Evolutionary conservation across 2,113 vertebrate genomes (phyloP).

Genomic region (Notiomystis cincta): DNA sequence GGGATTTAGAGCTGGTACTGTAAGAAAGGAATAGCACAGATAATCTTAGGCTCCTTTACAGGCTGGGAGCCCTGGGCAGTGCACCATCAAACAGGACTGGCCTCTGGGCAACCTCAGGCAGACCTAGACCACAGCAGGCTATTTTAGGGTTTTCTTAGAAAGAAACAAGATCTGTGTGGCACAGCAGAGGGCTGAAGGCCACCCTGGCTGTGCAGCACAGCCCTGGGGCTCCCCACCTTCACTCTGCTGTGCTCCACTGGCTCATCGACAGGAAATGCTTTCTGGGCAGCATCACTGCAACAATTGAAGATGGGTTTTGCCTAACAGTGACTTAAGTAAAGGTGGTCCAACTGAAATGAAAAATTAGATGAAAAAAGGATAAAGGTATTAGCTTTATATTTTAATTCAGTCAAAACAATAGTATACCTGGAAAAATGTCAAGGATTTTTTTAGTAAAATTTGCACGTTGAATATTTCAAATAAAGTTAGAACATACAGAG

Average conservation of each 20-base stretch:
- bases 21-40: not conserved
- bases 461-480: not conserved
- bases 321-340: not conserved
- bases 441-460: not conserved
- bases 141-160: not conserved
- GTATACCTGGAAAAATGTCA: not conserved
- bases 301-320: not conserved
- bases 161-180: not conserved
- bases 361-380: not conserved
- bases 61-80: not conserved
- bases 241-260: not conserved
- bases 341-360: not conserved
- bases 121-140: not conserved
- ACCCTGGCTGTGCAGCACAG: not conserved
- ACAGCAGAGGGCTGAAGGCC: not conserved
- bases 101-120: fast-evolving
- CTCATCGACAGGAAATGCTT: fast-evolving
- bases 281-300: not conserved
- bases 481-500: not conserved
- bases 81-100: not conserved
- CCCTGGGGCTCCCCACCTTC: not conserved
- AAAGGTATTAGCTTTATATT: not conserved
- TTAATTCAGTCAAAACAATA: not conserved
- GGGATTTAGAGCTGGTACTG: not conserved
- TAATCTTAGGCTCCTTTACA: not conserved